These are phyloP conservation scores for Ophion slaviceki DNA, from an alignment of 2,888 invertebrate genomes.

Conservation along the genomic window DNA sequence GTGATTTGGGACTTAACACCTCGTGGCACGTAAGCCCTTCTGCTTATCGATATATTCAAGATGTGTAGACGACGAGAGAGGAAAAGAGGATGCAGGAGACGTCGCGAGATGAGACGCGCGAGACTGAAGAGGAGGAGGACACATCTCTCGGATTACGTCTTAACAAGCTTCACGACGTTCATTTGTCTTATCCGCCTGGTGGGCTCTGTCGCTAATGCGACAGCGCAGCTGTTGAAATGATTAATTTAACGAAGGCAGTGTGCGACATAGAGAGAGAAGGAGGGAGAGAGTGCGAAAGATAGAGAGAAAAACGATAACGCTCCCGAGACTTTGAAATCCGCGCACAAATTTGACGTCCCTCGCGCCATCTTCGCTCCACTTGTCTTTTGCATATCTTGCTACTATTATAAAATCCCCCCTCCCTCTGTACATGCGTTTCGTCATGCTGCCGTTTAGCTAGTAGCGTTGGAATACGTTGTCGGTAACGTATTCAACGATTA, in stretches of 20 bases:
- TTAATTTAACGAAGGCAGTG: slow-evolving; percentile 79
- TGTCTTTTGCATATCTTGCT: slow-evolving; percentile 9
- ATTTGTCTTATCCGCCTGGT: slow-evolving; percentile 83
- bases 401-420: background rate
- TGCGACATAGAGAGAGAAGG: slow-evolving; percentile 4
- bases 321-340: slow-evolving; percentile 44
- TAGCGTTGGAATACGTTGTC: no score
- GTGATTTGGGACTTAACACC: background rate
- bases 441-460: no score
- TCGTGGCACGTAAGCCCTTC: background rate
- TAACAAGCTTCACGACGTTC: slow-evolving; percentile 83
- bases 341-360: slow-evolving; percentile 38
- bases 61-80: slow-evolving; percentile 18
- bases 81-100: slow-evolving; percentile 49
- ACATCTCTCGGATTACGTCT: slow-evolving; percentile 82
- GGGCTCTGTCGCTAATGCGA: slow-evolving; percentile 79
- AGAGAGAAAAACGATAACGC: slow-evolving; percentile 40
- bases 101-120: slow-evolving; percentile 47
- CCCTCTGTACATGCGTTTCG: background rate
- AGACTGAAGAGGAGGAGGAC: slow-evolving; percentile 74
- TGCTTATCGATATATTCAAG: background rate
- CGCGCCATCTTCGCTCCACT: background rate
- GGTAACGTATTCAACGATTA: no score
- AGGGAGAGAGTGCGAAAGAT: background rate
- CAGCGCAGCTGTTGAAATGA: slow-evolving; percentile 82